Conservation (phyloP, 2,113 vertebrate species). For the Trematomus loennbergii region DNA sequence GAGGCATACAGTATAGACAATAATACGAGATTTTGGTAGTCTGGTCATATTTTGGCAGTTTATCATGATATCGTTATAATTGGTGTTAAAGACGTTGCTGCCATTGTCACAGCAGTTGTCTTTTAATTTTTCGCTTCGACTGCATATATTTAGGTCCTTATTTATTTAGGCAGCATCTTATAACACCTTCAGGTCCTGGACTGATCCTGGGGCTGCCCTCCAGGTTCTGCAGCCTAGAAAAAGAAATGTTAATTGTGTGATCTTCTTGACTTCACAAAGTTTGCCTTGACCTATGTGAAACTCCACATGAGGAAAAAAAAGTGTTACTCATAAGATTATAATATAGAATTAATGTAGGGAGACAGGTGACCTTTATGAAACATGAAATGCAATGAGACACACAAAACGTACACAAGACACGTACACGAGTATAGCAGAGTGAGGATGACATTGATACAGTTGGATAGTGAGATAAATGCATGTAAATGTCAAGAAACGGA, state of each 20-base stretch:
- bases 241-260: background rate
- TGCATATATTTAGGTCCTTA: slow-evolving; percentile 1
- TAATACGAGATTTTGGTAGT: too few relatives aligned
- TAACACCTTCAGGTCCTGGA: background rate
- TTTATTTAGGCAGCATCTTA: background rate
- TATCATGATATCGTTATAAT: too few relatives aligned
- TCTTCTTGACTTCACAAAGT: slow-evolving; percentile 1
- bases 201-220: background rate
- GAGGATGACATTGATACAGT: background rate
- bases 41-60: too few relatives aligned
- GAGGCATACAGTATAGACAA: too few relatives aligned
- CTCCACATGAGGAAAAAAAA: background rate
- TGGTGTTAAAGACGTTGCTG: too few relatives aligned
- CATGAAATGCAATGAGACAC: background rate
- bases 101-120: background rate
- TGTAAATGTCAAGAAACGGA: slow-evolving; percentile 18
- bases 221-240: background rate
- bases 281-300: slow-evolving; percentile 6
- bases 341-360: background rate
- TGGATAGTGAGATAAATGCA: background rate
- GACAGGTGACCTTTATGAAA: slow-evolving; percentile 47
- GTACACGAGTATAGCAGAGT: slow-evolving; percentile 8
- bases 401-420: slow-evolving; percentile 24
- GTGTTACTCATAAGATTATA: slow-evolving; percentile 4
- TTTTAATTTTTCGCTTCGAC: background rate